A percentile compares a stretch with the other conserved stretches of the same genome.
Conservation (phyloP, 2,888 invertebrate genomes). For the Apantesis nais region DNA sequence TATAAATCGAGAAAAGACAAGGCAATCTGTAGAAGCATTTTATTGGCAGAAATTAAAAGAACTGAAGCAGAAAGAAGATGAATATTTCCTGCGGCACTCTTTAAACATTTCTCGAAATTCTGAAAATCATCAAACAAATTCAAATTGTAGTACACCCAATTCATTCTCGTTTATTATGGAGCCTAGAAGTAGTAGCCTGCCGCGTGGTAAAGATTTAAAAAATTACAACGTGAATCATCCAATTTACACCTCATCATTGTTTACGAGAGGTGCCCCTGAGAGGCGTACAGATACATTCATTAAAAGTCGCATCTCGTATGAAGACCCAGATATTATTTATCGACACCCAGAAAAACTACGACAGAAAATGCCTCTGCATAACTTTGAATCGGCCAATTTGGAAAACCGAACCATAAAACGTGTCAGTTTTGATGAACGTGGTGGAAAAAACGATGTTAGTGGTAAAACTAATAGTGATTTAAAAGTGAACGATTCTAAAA, state of each 20-base stretch:
- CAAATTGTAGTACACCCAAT: constrained; percentile 62
- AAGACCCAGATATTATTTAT: constrained; percentile 63
- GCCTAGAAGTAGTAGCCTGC: constrained; percentile 67
- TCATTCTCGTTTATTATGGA: constrained; percentile 58
- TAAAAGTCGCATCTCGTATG: constrained; percentile 48
- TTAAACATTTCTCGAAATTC: constrained; percentile 49
- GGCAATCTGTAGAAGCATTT: constrained; percentile 87
- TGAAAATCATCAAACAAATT: constrained; percentile 46
- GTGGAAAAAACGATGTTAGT: constrained; percentile 36
- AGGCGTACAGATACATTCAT: constrained; percentile 73
- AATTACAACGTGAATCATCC: constrained; percentile 55
- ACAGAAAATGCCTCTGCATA: constrained; percentile 51
- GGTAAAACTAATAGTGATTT: constrained; percentile 41
- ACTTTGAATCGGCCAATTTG: constrained; percentile 56
- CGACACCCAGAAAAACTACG: constrained; percentile 65
- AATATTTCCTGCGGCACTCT: constrained; percentile 72
- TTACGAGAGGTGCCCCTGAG: constrained; percentile 67
- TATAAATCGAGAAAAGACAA: constrained; percentile 81
- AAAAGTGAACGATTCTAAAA: constrained; percentile 47
- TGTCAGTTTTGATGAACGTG: constrained; percentile 68
- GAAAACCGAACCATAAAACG: constrained; percentile 55
- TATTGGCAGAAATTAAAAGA: constrained; percentile 89
- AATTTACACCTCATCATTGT: constrained; percentile 58
- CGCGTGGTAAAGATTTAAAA: constrained; percentile 61
- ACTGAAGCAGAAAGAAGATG: constrained; percentile 87